Base-by-base conservation (phyloP, 2,888 invertebrate genomes). In the Limnephilus marmoratus region DNA sequence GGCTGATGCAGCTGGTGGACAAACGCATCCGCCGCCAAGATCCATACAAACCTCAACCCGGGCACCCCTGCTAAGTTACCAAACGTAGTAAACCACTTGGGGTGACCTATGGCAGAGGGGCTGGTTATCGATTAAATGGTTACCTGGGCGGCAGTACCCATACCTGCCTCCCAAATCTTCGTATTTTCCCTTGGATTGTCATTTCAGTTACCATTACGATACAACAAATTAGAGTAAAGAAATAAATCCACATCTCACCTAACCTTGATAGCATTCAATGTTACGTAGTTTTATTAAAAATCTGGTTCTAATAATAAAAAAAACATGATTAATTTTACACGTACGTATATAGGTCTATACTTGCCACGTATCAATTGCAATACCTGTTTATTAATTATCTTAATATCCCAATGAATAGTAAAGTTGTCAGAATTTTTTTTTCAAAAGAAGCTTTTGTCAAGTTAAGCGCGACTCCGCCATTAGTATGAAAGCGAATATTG, bases 401-500 rank as follows among this genome's bases (percentile, higher is more conserved):
- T 2, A 45, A 24, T 68, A 68, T 68, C 68, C 24, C 7, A 24
- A 68, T 68, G 24, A 68, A 68, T 24, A 24, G 5, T 68, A 68
- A 85, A 12, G 85, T 11, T 29, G 41, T 85, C n/a, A 11, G 85
- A 45, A 85, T 11, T 86, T 3, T 3, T 3, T 29, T 29, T 45
- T 29, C 1, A 86, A 29, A 85, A 24, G 5, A 85, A 86, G 2
- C 31, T 49, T 86, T 49, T 86, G 86, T 12, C 68, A 68, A 86
- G 7, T 13, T 15, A 49, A n/a, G 45, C 86, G 15, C 29, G 86
- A 86, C 29, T 29, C 29, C 29, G n/a, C 45, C n/a, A 86, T 86
- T 86, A 86, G 45, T 86, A 41, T 49, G 15, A 86, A 85, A 85
- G 45, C n/a, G 24, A 85, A 45, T n/a, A 41, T 45, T 18, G 53